Conservation (phyloP, 2,797 vertebrate species). For the Squalus acanthias region DNA sequence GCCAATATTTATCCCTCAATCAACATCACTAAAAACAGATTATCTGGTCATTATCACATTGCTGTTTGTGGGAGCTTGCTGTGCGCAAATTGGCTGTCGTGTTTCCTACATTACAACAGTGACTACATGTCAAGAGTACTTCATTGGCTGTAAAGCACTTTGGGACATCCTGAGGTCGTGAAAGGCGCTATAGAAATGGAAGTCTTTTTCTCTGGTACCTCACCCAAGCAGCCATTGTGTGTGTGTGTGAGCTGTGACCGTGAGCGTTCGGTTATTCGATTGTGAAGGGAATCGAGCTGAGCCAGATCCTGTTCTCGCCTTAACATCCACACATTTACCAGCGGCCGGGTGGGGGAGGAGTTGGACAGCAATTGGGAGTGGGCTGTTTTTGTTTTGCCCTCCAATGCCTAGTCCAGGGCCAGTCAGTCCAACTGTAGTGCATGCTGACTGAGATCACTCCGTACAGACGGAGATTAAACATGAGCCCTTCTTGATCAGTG, state of each 20-base stretch:
- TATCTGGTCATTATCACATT: too few relatives aligned
- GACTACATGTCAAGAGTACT: too few relatives aligned
- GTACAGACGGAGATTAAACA: neutral
- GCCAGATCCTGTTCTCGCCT: too few relatives aligned
- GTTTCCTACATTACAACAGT: too few relatives aligned
- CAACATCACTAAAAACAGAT: too few relatives aligned
- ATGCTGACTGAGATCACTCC: neutral
- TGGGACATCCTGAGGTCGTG: too few relatives aligned
- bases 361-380: neutral
- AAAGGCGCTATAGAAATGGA: too few relatives aligned
- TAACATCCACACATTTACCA: neutral
- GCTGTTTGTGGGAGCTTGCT: too few relatives aligned
- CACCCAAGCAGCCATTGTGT: neutral
- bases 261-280: neutral
- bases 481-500: neutral
- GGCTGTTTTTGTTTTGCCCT: neutral
- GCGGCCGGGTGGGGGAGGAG: neutral
- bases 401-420: neutral
- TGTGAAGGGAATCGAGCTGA: neutral
- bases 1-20: too few relatives aligned
- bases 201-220: too few relatives aligned
- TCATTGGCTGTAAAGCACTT: too few relatives aligned
- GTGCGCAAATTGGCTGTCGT: too few relatives aligned
- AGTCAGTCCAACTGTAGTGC: neutral
- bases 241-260: neutral